These are phyloP conservation scores for Dryobota labecula DNA, from an alignment of 2,888 invertebrate species.

Conservation along the genomic window DNA sequence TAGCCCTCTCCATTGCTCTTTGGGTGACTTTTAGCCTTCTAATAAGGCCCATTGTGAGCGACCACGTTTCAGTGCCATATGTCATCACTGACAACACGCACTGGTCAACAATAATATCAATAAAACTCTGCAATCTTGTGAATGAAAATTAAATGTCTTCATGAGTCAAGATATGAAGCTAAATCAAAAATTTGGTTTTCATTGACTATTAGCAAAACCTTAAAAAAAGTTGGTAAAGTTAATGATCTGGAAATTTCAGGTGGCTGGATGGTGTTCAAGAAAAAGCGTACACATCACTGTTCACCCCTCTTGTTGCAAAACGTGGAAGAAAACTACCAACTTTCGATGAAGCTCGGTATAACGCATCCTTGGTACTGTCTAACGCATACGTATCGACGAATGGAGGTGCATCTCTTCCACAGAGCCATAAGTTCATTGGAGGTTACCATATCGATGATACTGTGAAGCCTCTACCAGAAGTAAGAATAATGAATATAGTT, in stretches of 20 bases:
- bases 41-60: no score
- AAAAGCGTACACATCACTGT: constrained; percentile 54
- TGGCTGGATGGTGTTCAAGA: constrained; percentile 18
- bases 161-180: no score
- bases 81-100: no score
- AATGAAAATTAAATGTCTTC: no score
- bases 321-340: constrained; percentile 71
- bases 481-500: constrained; percentile 42
- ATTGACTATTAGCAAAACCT: neutral
- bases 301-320: constrained; percentile 67
- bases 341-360: constrained; percentile 71
- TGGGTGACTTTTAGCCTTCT: no score
- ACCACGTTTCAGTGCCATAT: no score
- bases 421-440: constrained; percentile 75
- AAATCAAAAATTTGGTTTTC: neutral
- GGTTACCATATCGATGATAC: constrained; percentile 79
- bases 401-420: constrained; percentile 71
- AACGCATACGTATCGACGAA: constrained; percentile 77
- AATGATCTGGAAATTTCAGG: constrained; percentile 12
- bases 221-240: neutral
- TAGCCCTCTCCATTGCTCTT: no score
- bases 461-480: constrained; percentile 75
- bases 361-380: constrained; percentile 77
- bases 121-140: no score
- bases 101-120: no score